Conservation (phyloP, 1,140 invertebrate species). For the Drosophila quadrilineata region DNA sequence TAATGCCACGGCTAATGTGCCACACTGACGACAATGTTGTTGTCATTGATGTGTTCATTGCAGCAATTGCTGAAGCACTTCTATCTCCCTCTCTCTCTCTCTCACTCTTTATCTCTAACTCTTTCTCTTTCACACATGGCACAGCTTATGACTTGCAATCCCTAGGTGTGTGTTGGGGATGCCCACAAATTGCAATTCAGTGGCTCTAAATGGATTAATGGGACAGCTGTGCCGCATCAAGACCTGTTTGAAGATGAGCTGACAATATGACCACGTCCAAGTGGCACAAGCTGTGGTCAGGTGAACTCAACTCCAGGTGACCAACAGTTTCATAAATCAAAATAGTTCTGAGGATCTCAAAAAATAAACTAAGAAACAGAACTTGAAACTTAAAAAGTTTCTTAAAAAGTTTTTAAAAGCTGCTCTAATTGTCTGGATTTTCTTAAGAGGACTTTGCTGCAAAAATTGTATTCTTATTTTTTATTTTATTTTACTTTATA, state of each 20-base stretch:
- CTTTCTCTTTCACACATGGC: slow-evolving; percentile 16
- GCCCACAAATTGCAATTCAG: slow-evolving; percentile 54
- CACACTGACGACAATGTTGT: slow-evolving; percentile 53
- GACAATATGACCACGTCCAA: no score
- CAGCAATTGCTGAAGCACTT: background rate
- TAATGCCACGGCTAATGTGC: slow-evolving; percentile 57
- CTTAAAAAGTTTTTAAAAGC: no score
- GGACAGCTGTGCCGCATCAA: slow-evolving; percentile 10
- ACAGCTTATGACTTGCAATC: slow-evolving; percentile 55
- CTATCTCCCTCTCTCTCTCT: background rate
- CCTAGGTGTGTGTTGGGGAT: slow-evolving; percentile 29
- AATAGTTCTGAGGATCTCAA: no score
- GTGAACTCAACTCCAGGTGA: no score
- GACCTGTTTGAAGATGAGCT: background rate
- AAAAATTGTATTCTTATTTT: no score
- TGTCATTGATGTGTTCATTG: slow-evolving; percentile 56
- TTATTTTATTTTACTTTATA: no score
- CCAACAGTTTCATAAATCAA: no score
- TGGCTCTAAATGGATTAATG: slow-evolving; percentile 58
- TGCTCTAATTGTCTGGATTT: no score
- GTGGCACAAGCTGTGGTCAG: no score
- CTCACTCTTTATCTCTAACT: slow-evolving; percentile 1
- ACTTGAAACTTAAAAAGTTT: no score
- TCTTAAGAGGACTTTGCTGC: no score
- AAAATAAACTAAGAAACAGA: no score